Base-by-base conservation (phyloP, 1,140 invertebrate genomes). In the Piezodorus guildinii region DNA sequence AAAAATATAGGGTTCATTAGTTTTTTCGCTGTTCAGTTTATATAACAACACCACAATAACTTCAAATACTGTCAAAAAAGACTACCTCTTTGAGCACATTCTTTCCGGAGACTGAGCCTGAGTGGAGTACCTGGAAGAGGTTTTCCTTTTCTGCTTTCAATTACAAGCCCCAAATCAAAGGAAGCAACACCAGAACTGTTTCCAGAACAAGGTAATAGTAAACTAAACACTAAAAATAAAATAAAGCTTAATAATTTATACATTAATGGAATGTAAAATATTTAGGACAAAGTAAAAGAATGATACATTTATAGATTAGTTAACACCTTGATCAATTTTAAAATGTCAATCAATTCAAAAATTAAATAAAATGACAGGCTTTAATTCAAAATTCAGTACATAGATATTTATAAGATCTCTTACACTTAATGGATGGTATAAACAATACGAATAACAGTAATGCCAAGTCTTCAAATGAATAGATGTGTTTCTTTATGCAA, bases 61-160 rank as follows among this genome's bases (percentile, higher is more conserved):
- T 30, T 30, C 8, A 30, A 30, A 30, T 30, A 8, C 27, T 30
- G 8, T 30, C 27, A 30, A 30, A 30, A n/a, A 2, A 49, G 27
- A 27, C 15, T 60, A 91, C 88, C 88, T 84, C 87, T 85, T 78
- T 89, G 84, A 75, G 86, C 84, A 81, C 94, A 97, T 82, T 95
- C 88, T 83, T 97, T 96, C 76, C 90, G 85, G 70, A 96, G 81
- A 73, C 85, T 87, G 67, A 97, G 81, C 72, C 87, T 83, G 66
- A 97, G 80, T 62, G 94, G 93, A 70, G 91, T 96, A 70, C 91
- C 92, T 71, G 88, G 85, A 63, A 96, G 76, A 56, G 87, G 83
- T 71, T 83, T 78, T 68, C 83, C 85, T 75, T 83, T 85, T 71
- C 81, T 80, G 73, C 79, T 87, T 75, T 91, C 84, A 67, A 97